Conservation (phyloP, 2,113 vertebrate genomes). For the Saiga tatarica region DNA sequence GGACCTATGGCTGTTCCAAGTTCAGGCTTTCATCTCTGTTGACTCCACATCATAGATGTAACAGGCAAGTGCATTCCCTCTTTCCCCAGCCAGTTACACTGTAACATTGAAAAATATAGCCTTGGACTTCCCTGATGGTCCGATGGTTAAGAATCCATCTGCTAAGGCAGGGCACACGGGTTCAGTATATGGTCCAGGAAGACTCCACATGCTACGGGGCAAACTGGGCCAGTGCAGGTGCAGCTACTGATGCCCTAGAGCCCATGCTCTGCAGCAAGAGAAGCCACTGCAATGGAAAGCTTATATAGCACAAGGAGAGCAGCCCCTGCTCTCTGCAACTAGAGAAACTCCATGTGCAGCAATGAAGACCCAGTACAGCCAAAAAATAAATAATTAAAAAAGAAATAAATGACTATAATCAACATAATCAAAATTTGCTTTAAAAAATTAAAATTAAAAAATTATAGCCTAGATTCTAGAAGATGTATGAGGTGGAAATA, state of each 20-base stretch:
- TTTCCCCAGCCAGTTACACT: not conserved
- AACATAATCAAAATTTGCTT: not conserved
- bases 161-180: rapidly evolving
- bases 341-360: not conserved
- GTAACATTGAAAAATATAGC: not conserved
- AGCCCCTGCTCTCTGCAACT: not conserved
- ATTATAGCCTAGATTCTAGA: not conserved
- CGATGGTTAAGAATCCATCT: not conserved
- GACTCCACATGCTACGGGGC: not conserved
- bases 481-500: not conserved
- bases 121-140: not conserved
- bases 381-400: not conserved
- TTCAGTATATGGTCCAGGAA: not conserved
- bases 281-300: not conserved
- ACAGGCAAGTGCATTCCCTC: not conserved
- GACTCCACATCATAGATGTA: not conserved
- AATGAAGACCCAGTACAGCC: not conserved
- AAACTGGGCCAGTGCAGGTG: not conserved
- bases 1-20: not conserved
- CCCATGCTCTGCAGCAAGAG: rapidly evolving
- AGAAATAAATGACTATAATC: not conserved
- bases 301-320: not conserved
- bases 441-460: not conserved
- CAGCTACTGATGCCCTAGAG: not conserved
- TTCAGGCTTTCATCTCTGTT: not conserved